Evolutionary conservation across 2,797 vertebrate genomes (phyloP), one percentile per base, ranked within the genome.

Genomic region (Phataginus tetradactyla): DNA sequence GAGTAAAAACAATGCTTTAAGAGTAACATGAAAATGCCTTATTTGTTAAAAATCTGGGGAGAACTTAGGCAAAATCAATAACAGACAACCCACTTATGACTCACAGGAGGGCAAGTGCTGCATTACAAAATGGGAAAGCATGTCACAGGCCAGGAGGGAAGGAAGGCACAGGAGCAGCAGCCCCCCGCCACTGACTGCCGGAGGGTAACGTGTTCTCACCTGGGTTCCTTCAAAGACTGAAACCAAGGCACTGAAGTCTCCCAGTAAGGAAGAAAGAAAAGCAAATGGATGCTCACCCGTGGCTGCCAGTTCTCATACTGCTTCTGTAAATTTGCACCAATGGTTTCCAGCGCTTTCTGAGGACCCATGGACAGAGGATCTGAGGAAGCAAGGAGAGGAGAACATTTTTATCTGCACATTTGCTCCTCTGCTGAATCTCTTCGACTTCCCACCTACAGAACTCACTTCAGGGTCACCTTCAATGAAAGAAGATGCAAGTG

Each of bases 231-330:
- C 78, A 14, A 12, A 80, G 32, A 8, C 29, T n/a, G n/a, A 49
- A 13, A 20, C 15, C 27, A 25, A 53, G 86, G 12, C 57, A 39
- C 0, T 7, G 14, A 27, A 3, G 3, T 7, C 39, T 29, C 39
- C n/a, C 32, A 2, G 21, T 1, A 8, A 13, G 11, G 25, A n/a
- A 57, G 37, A 55, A 49, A 51, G 37, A 9, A 57, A 23, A 6
- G 51, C 34, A 69, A 69, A 8, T 20, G 6, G 3, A 86, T 96
- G 25, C 99, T 99, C 98, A 99, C 99, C 99, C 99, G 97, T 25
- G 99, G 99, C 98, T 99, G 99, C 99, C 99, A 99, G 98, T 99
- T 99, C 97, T 99, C 99, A 2, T 99, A 99, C 97, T 99, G 99
- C 98, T 99, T 99, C 99, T 99, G 99, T 66, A 99, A 98, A 96